phyloP scores from a whole-genome alignment of 2,888 invertebrate genomes.

The Lasioglossum oenotherae region DNA sequence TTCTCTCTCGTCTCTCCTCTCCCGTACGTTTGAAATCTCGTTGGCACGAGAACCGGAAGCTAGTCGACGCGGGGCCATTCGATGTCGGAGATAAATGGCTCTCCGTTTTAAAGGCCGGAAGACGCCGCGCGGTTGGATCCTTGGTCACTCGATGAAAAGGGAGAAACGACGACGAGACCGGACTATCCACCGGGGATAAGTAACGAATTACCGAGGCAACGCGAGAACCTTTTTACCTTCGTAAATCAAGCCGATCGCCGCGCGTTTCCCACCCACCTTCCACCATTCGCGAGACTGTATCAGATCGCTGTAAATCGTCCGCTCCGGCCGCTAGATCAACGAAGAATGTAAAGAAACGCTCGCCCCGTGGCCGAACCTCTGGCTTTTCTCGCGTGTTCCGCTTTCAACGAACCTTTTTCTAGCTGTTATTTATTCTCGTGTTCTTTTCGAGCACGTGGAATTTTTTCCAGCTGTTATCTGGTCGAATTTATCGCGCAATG shows the following conservation, averaged over 20 bases:
- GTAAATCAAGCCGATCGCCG: conserved; percentile 71
- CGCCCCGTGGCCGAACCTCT: not conserved
- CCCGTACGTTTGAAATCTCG: conserved; percentile 47
- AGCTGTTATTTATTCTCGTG: not conserved
- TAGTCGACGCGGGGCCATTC: conserved; percentile 57
- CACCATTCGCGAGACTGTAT: conserved; percentile 60
- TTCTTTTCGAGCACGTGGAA: not conserved
- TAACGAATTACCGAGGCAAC: conserved; percentile 51
- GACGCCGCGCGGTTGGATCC: conserved; percentile 28
- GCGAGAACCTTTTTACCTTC: conserved; percentile 60
- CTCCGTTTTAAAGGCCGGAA: conserved; percentile 47
- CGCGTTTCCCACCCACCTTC: conserved; percentile 10
- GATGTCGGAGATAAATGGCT: conserved; percentile 63
- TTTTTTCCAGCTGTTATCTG: not conserved
- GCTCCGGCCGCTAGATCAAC: conserved; percentile 27
- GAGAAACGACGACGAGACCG: not conserved
- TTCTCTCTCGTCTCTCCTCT: conserved; percentile 26
- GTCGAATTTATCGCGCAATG: not conserved
- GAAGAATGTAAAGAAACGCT: conserved; percentile 46
- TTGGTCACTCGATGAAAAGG: conserved; percentile 30
- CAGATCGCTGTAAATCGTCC: conserved; percentile 81
- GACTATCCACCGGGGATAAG: conserved; percentile 28
- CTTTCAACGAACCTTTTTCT: not conserved
- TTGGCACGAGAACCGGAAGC: conserved; percentile 66
- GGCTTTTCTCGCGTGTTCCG: conserved; percentile 10